Evolutionary conservation across 1,140 invertebrate species (phyloP).

Genomic region (Cheumatopsyche charites): DNA sequence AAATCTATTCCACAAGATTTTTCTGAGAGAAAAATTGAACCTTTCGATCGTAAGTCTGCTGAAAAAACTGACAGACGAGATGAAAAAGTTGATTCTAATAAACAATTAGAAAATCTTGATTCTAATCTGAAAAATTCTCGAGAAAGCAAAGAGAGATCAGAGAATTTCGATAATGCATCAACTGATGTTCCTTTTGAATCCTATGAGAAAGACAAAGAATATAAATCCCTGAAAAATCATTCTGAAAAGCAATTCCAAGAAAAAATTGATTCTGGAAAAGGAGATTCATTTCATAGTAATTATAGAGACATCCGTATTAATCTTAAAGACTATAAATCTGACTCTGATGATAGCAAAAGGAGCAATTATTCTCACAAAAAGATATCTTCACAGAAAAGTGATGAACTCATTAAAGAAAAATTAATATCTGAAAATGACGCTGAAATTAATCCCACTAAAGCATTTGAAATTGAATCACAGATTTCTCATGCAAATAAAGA

Average conservation of each 20-base stretch:
- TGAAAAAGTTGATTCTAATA: slow-evolving; percentile 52
- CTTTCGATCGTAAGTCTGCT: slow-evolving; percentile 40
- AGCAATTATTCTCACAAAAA: slow-evolving; percentile 19
- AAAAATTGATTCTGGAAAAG: slow-evolving; percentile 39
- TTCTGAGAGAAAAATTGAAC: slow-evolving; percentile 37
- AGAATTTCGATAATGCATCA: slow-evolving; percentile 51
- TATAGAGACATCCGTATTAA: slow-evolving; percentile 31
- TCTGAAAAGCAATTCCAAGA: slow-evolving; percentile 34
- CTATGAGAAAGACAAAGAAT: slow-evolving; percentile 41
- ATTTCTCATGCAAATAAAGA: background rate
- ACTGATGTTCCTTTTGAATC: slow-evolving; percentile 55
- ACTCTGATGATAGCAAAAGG: slow-evolving; percentile 44
- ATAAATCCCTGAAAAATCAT: slow-evolving; percentile 17
- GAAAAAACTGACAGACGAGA: slow-evolving; percentile 43
- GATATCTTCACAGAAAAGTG: background rate
- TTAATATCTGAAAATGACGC: background rate
- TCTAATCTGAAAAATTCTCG: slow-evolving; percentile 56
- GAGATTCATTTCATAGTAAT: slow-evolving; percentile 30
- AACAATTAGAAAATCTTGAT: slow-evolving; percentile 56
- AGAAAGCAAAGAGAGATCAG: slow-evolving; percentile 56
- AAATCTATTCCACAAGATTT: slow-evolving; percentile 54
- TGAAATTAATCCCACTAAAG: background rate
- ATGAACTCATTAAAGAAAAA: background rate
- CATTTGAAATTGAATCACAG: background rate
- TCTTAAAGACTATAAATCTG: slow-evolving; percentile 46